A percentile compares a stretch with the other conserved stretches of the same genome.
These are phyloP conservation scores for Potorous gilbertii DNA, from an alignment of 2,797 vertebrate genomes.

Conservation along the genomic window DNA sequence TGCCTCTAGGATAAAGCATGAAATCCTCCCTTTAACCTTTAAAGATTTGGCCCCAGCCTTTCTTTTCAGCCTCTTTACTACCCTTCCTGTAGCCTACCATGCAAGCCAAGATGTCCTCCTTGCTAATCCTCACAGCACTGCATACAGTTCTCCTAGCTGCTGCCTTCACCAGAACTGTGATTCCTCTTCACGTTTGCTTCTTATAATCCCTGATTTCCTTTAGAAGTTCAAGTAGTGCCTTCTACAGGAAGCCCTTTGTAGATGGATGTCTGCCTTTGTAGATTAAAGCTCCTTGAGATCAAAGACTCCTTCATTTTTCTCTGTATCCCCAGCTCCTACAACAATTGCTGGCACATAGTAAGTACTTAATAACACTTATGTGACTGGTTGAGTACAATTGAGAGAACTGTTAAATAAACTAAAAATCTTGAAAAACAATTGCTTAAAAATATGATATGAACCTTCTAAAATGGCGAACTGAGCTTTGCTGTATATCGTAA, in stretches of 20 bases:
- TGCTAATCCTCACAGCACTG: too few relatives aligned
- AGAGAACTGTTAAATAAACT: neutral
- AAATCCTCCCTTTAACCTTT: too few relatives aligned
- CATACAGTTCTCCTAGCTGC: too few relatives aligned
- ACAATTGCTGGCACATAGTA: neutral
- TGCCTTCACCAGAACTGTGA: too few relatives aligned
- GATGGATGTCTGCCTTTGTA: neutral
- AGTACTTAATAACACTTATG: neutral
- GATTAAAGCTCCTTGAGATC: neutral
- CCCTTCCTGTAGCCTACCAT: too few relatives aligned
- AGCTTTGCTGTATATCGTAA: neutral
- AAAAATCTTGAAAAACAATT: neutral
- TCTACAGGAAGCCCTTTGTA: neutral
- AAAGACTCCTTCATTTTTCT: neutral
- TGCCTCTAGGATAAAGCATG: too few relatives aligned
- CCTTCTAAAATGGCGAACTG: neutral
- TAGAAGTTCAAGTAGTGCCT: too few relatives aligned
- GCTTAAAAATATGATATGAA: neutral
- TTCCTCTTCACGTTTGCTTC: too few relatives aligned
- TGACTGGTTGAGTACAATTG: neutral
- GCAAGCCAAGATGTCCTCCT: too few relatives aligned
- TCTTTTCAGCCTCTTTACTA: too few relatives aligned
- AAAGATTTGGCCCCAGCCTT: too few relatives aligned
- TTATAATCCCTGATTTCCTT: too few relatives aligned
- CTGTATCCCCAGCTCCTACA: neutral